These are phyloP conservation scores for Vanacampus margaritifer DNA, from an alignment of 2,113 vertebrate species.

Conservation along the genomic window DNA sequence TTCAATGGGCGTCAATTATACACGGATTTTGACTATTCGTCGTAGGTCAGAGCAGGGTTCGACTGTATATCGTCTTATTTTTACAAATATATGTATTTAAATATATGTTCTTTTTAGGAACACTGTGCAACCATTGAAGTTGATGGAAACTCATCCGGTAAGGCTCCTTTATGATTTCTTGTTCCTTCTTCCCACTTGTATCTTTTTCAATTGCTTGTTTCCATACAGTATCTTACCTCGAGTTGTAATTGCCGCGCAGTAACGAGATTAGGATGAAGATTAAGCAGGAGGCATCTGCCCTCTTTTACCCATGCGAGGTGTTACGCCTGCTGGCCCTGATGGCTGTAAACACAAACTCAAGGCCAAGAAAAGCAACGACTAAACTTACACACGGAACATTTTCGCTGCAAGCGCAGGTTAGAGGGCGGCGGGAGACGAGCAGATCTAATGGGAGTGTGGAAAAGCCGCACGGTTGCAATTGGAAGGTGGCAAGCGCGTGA, in stretches of 20 bases:
- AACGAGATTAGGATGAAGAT: slow-evolving; percentile 73
- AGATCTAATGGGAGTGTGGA: slow-evolving; percentile 29
- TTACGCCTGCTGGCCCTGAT: not conserved
- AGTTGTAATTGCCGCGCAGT: slow-evolving; percentile 55
- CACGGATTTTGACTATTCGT: not conserved
- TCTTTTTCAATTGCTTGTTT: slow-evolving; percentile 24
- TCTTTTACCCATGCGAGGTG: not conserved
- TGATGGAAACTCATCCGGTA: slow-evolving; percentile 62
- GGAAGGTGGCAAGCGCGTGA: not conserved
- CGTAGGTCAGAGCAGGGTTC: too few species aligned
- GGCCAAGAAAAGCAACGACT: not conserved
- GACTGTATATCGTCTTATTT: not conserved
- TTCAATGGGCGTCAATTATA: too few species aligned
- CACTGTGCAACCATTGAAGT: slow-evolving; percentile 44
- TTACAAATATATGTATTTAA: slow-evolving; percentile 23
- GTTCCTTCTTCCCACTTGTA: not conserved
- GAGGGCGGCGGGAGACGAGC: slow-evolving; percentile 18
- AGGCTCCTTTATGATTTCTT: not conserved
- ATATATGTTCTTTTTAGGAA: slow-evolving; percentile 26
- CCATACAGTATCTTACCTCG: slow-evolving; percentile 36
- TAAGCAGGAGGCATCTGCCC: slow-evolving; percentile 58
- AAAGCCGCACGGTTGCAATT: slow-evolving; percentile 15
- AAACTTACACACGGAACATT: not conserved
- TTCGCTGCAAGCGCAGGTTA: not conserved
- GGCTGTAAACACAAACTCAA: not conserved